phyloP scores from a whole-genome alignment of 2,888 invertebrate genomes.

The Calameuta pallipes region DNA sequence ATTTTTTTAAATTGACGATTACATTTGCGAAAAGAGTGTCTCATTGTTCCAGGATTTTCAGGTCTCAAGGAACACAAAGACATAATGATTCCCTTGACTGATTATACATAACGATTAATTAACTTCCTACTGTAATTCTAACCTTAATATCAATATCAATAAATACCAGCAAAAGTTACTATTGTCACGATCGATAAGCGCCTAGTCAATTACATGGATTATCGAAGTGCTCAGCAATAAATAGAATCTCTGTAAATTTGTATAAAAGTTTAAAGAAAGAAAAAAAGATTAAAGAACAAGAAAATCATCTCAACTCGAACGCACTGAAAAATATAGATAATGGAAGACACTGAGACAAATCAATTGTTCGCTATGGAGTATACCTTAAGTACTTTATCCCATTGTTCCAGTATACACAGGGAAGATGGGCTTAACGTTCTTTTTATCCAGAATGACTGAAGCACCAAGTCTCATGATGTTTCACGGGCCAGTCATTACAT shows the following conservation, averaged over 20 bases:
- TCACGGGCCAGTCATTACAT: conserved; percentile 52
- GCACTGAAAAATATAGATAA: not conserved
- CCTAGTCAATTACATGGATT: not conserved
- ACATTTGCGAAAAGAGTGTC: not conserved
- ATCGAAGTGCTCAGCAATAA: not conserved
- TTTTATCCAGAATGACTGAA: conserved; percentile 35
- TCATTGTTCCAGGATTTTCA: not conserved
- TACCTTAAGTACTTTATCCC: conserved; percentile 1
- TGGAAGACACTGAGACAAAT: not conserved
- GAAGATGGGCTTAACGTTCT: conserved; percentile 52
- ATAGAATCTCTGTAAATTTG: not conserved
- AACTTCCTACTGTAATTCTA: not conserved
- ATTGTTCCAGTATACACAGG: conserved; percentile 25
- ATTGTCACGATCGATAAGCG: not conserved
- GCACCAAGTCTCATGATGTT: conserved; percentile 43
- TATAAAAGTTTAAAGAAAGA: not conserved
- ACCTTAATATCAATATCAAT: not conserved
- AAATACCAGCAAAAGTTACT: not conserved
- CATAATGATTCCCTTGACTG: too few species aligned
- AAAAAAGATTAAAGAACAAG: not conserved
- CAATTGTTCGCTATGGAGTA: not conserved
- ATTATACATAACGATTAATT: too few species aligned
- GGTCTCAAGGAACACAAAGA: too few species aligned
- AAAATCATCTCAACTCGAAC: not conserved
- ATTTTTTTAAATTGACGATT: not conserved